phyloP scores from a whole-genome alignment of 2,797 vertebrate species.

The Malurus leucopterus region DNA sequence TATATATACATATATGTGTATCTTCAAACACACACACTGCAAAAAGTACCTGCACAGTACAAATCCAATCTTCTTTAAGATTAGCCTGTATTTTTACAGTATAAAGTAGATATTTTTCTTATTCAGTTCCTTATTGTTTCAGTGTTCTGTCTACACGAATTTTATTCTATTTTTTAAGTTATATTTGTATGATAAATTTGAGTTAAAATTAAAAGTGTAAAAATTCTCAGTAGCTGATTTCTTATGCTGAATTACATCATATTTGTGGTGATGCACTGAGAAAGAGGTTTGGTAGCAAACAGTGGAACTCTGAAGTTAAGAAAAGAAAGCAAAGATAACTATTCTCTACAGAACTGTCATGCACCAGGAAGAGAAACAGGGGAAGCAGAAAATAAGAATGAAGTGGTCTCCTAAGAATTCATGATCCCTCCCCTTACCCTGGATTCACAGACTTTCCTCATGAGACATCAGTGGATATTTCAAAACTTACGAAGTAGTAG shows the following conservation, averaged over 20 bases:
- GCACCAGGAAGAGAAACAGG: background rate
- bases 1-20: background rate
- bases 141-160: background rate
- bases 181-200: background rate
- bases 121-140: background rate
- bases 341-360: background rate
- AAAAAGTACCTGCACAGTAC: conserved; percentile 28
- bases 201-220: background rate
- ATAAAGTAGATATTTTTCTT: background rate
- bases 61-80: background rate
- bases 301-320: background rate
- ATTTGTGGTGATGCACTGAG: background rate
- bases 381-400: background rate
- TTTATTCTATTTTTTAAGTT: background rate
- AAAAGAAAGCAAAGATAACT: background rate
- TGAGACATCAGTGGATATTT: background rate
- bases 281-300: background rate
- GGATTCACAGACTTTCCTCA: background rate
- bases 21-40: background rate
- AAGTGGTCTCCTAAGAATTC: background rate
- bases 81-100: background rate
- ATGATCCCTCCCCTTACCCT: background rate
- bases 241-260: background rate
- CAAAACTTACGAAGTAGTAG: background rate
- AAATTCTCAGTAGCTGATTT: background rate